phyloP scores from a whole-genome alignment of 2,888 invertebrate species.

The Chymomyza amoena region DNA sequence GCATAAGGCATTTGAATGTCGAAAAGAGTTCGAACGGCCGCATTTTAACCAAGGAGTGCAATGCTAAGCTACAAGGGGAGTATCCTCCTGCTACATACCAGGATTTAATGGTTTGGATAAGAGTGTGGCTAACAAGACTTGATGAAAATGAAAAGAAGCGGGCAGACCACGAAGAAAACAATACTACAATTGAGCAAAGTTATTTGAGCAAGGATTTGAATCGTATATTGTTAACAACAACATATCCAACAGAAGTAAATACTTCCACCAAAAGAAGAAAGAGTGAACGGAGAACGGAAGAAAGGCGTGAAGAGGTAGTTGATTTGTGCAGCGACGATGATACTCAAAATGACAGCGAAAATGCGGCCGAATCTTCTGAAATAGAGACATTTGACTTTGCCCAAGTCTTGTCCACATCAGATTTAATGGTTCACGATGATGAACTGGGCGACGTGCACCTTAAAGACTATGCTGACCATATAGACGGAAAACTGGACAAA shows the following conservation, averaged over 20 bases:
- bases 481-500: constrained; percentile 15
- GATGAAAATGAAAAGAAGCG: constrained; percentile 5
- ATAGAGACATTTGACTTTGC: neutral
- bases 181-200: neutral
- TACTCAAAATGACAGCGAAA: neutral
- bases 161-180: neutral
- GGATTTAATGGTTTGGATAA: constrained; percentile 13
- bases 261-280: neutral
- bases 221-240: neutral
- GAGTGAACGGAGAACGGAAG: neutral
- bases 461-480: constrained; percentile 21
- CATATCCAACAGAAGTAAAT: neutral
- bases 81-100: constrained; percentile 11
- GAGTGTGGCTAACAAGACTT: constrained; percentile 7
- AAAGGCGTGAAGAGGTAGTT: neutral
- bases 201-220: neutral
- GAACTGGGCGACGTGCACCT: constrained; percentile 22
- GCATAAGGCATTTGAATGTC: constrained; percentile 8
- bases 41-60: constrained; percentile 4
- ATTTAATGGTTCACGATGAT: constrained; percentile 20
- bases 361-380: neutral
- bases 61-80: constrained; percentile 8
- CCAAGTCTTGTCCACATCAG: constrained; percentile 1
- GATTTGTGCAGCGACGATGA: constrained; percentile 30
- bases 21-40: constrained; percentile 19